phyloP scores from a whole-genome alignment of 2,888 invertebrate species.

The Polymixis flavicincta region DNA sequence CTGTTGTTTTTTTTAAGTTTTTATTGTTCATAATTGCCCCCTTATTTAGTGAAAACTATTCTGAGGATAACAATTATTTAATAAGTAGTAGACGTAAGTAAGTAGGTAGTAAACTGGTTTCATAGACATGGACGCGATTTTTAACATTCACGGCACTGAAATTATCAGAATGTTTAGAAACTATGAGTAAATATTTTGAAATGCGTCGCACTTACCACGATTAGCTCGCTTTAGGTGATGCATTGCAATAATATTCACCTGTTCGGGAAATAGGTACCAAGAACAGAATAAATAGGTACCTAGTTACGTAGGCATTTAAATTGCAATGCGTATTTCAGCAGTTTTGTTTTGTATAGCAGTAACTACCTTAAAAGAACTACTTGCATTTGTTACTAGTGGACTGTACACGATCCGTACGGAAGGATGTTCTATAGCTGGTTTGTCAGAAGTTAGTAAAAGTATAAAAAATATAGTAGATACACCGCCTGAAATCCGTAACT shows the following conservation, averaged over 20 bases:
- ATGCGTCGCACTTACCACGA: not conserved
- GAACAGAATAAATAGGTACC: not conserved
- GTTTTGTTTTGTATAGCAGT: constrained; percentile 40
- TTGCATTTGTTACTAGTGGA: constrained; percentile 24
- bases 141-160: not conserved
- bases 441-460: constrained; percentile 57
- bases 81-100: constrained; percentile 87
- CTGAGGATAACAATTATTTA: constrained; percentile 92
- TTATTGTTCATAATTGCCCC: not conserved
- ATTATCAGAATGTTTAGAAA: constrained; percentile 48
- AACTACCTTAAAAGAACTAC: constrained; percentile 11
- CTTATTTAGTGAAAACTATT: constrained; percentile 89
- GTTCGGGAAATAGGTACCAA: not conserved
- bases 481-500: constrained; percentile 50
- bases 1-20: too few species aligned
- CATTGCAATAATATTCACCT: not conserved
- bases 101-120: not conserved
- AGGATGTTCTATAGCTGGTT: constrained; percentile 70
- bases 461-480: constrained; percentile 50
- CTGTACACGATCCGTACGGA: constrained; percentile 66
- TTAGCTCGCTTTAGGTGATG: not conserved
- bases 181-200: constrained; percentile 43
- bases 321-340: constrained; percentile 33
- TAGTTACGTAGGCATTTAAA: not conserved
- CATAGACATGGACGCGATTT: not conserved